Evolutionary conservation across 2,888 invertebrate species (phyloP).

Genomic region (Tetropium fuscum): DNA sequence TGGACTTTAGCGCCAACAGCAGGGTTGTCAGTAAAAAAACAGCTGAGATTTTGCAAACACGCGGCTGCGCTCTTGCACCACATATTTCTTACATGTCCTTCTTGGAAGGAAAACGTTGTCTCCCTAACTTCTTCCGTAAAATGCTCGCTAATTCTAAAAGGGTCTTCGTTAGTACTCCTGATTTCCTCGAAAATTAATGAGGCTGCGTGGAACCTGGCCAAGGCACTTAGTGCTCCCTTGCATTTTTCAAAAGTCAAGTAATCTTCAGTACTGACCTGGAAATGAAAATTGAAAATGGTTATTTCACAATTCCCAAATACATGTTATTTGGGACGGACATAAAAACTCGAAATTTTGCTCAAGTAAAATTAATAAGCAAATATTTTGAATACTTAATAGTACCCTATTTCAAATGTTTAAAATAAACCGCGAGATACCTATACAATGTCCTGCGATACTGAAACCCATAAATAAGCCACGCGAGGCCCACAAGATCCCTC

Average conservation of each 20-base stretch:
- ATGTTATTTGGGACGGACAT: no score
- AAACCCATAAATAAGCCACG: no score
- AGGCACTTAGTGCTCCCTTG: slow-evolving; percentile 34
- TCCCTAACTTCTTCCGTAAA: slow-evolving; percentile 52
- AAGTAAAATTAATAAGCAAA: no score
- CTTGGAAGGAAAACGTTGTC: slow-evolving; percentile 43
- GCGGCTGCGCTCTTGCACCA: slow-evolving; percentile 47
- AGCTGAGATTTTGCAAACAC: slow-evolving; percentile 48
- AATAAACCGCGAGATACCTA: no score
- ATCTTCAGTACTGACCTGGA: slow-evolving; percentile 5
- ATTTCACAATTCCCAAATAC: no score
- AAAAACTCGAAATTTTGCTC: no score
- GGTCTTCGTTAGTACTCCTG: slow-evolving; percentile 31
- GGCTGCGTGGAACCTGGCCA: slow-evolving; percentile 69
- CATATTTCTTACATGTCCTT: slow-evolving; percentile 59
- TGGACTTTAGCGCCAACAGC: slow-evolving; percentile 40
- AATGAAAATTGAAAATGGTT: no score
- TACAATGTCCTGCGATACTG: no score
- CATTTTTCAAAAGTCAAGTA: slow-evolving; percentile 38
- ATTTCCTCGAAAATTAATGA: slow-evolving; percentile 69
- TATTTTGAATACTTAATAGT: no score
- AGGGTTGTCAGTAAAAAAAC: slow-evolving; percentile 38
- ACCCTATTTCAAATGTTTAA: no score
- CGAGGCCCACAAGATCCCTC: no score
- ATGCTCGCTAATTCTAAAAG: slow-evolving; percentile 49